phyloP scores from a whole-genome alignment of 2,888 invertebrate genomes.

The Ochropleura leucogaster region DNA sequence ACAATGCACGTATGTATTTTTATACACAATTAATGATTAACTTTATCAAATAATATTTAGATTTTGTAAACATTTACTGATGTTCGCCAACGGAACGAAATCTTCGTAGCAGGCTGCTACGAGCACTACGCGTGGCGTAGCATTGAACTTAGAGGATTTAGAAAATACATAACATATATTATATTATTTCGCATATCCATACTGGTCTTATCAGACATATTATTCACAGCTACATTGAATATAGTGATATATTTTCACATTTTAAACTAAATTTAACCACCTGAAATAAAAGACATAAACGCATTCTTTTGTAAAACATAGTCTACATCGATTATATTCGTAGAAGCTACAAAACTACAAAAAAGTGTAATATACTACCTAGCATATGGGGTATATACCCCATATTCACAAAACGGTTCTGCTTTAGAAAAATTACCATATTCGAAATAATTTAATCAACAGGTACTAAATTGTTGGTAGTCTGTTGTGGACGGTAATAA shows the following conservation, averaged over 20 bases:
- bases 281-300: conserved; percentile 1
- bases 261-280: neutral
- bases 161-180: neutral
- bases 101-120: conserved; percentile 59
- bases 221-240: neutral
- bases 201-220: neutral
- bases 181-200: conserved; percentile 10
- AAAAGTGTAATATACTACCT: neutral
- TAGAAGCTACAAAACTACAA: neutral
- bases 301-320: conserved; percentile 9
- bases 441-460: conserved; percentile 11
- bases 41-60: conserved; percentile 14
- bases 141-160: conserved; percentile 25
- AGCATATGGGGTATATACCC: neutral
- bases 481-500: neutral
- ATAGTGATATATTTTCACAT: neutral
- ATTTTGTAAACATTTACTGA: conserved; percentile 26
- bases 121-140: conserved; percentile 45
- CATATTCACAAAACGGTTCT: neutral
- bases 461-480: conserved; percentile 4
- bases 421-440: neutral
- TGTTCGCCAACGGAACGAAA: conserved; percentile 12
- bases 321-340: neutral
- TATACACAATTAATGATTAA: conserved; percentile 32
- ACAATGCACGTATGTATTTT: conserved; percentile 97